These are phyloP conservation scores for Entomyzon cyanotis DNA, from an alignment of 2,113 vertebrate genomes.

Conservation along the genomic window DNA sequence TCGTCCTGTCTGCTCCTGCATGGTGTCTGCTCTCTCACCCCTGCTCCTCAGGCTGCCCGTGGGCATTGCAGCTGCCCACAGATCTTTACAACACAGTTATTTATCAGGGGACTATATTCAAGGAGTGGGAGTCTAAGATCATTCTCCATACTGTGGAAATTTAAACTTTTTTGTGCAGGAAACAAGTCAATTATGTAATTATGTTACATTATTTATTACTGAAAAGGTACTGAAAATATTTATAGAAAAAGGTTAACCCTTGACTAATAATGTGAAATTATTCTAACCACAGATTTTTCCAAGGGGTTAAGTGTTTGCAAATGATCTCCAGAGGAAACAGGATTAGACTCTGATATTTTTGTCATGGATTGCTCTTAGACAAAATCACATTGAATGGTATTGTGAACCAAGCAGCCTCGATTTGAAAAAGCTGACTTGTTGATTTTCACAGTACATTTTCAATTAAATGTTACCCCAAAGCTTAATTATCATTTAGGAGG, in stretches of 20 bases:
- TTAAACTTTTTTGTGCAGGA: background rate
- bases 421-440: slow-evolving; percentile 48
- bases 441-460: slow-evolving; percentile 54
- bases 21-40: rapidly evolving
- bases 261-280: background rate
- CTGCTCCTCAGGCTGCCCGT: background rate
- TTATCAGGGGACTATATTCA: background rate
- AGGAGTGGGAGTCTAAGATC: background rate
- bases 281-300: background rate
- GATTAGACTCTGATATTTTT: slow-evolving; percentile 38
- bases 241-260: background rate
- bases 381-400: background rate
- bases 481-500: slow-evolving; percentile 48
- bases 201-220: background rate
- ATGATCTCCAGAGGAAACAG: background rate
- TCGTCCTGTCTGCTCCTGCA: rapidly evolving
- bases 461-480: slow-evolving; percentile 61
- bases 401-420: background rate
- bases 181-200: background rate
- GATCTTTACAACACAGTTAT: background rate
- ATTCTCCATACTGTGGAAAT: background rate
- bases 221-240: background rate
- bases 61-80: background rate
- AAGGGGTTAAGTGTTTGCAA: background rate
- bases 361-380: slow-evolving; percentile 24